Evolutionary conservation across 2,888 invertebrate genomes (phyloP).

Genomic region (Parelbella ahira): DNA sequence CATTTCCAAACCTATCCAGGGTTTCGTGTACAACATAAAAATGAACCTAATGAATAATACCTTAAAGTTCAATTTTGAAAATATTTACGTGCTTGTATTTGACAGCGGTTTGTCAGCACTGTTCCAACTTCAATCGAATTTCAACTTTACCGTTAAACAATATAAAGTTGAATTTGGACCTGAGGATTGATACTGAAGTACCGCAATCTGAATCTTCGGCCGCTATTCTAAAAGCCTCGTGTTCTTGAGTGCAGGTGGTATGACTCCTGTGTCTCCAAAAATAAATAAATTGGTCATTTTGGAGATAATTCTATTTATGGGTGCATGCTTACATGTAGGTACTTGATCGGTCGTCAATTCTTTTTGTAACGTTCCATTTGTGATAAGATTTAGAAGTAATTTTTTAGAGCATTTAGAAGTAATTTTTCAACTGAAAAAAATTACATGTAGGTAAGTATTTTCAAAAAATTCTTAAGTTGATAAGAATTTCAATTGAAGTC

Average conservation of each 20-base stretch:
- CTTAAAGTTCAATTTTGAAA: slow-evolving; percentile 39
- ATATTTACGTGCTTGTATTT: slow-evolving; percentile 39
- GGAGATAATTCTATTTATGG: slow-evolving; percentile 46
- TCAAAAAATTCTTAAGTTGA: no score
- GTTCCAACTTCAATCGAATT: slow-evolving; percentile 32
- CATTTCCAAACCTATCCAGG: slow-evolving; percentile 32
- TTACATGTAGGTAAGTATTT: no score
- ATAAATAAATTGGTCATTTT: slow-evolving; percentile 74
- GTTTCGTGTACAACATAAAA: slow-evolving; percentile 13
- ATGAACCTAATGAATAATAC: slow-evolving; percentile 23
- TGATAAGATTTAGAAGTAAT: background rate
- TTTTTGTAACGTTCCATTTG: slow-evolving; percentile 1
- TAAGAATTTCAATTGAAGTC: no score
- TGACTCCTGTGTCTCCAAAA: slow-evolving; percentile 75
- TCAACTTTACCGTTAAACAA: background rate
- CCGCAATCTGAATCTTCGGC: slow-evolving; percentile 59
- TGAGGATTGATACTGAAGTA: slow-evolving; percentile 49
- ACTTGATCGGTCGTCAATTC: slow-evolving; percentile 15
- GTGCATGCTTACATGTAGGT: slow-evolving; percentile 1
- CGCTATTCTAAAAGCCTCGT: slow-evolving; percentile 68
- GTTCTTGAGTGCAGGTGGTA: slow-evolving; percentile 74
- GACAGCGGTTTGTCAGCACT: slow-evolving; percentile 58
- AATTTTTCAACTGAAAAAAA: no score
- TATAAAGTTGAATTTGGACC: slow-evolving; percentile 38
- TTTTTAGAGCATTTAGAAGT: no score